phyloP scores from a whole-genome alignment of 1,140 invertebrate genomes.

The Drosophila seguyi region DNA sequence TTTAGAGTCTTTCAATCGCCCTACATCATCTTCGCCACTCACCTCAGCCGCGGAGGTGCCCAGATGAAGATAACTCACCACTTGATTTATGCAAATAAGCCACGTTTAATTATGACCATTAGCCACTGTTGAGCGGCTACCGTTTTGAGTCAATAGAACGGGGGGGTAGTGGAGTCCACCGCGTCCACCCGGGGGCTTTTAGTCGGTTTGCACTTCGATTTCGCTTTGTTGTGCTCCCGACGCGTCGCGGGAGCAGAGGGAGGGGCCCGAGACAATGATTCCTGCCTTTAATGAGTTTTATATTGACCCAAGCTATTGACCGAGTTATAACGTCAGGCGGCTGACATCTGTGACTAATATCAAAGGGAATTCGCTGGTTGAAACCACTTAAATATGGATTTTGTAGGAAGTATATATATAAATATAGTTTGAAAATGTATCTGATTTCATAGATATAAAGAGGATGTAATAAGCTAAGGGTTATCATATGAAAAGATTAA shows the following conservation, averaged over 20 bases:
- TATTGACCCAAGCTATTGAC: conserved; percentile 72
- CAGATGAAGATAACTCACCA: conserved; percentile 52
- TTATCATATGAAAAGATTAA: too few relatives aligned
- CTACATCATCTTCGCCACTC: conserved; percentile 30
- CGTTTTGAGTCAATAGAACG: conserved; percentile 73
- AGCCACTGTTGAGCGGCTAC: conserved; percentile 80
- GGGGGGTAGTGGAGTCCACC: conserved; percentile 9
- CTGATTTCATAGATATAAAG: too few relatives aligned
- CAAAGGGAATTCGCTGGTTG: not conserved
- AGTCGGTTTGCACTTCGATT: conserved; percentile 49
- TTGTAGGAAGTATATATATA: not conserved
- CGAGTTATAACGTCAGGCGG: conserved; percentile 46
- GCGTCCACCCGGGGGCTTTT: conserved; percentile 34
- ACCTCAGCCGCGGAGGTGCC: conserved; percentile 18
- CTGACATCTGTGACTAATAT: conserved; percentile 40
- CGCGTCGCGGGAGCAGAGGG: not conserved
- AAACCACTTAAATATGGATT: not conserved
- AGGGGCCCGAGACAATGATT: conserved; percentile 31
- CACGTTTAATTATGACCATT: conserved; percentile 77
- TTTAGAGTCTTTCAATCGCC: conserved; percentile 29
- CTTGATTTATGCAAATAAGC: conserved; percentile 72
- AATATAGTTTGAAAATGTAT: not conserved
- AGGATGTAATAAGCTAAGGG: too few relatives aligned
- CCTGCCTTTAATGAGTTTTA: conserved; percentile 60
- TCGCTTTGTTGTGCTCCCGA: conserved; percentile 60